phyloP scores from a whole-genome alignment of 2,113 vertebrate genomes.

The Mastomys coucha region DNA sequence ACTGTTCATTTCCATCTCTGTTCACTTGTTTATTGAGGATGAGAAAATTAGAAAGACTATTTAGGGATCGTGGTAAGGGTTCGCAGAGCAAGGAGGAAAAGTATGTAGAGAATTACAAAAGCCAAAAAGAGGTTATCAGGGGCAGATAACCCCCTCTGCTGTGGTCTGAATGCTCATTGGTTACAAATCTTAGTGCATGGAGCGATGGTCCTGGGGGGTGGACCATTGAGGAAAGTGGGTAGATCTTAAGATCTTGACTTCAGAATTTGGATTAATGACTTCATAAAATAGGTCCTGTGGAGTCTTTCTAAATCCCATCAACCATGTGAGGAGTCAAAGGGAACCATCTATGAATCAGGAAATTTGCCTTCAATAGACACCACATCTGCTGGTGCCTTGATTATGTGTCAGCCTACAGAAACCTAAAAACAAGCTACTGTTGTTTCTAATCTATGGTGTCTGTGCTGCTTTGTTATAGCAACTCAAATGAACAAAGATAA shows the following conservation, averaged over 20 bases:
- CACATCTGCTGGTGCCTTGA: background rate
- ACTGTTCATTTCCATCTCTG: background rate
- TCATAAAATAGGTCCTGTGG: background rate
- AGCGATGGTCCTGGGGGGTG: background rate
- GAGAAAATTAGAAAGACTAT: background rate
- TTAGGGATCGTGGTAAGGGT: background rate
- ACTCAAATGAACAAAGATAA: background rate
- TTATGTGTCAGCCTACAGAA: background rate
- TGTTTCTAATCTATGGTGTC: background rate
- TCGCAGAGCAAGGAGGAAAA: conserved; percentile 48
- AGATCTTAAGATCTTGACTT: background rate
- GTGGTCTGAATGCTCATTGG: background rate
- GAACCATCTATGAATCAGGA: background rate
- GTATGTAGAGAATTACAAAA: background rate
- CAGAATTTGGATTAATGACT: background rate
- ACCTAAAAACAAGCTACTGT: background rate
- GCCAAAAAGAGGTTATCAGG: background rate
- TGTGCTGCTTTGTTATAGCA: background rate
- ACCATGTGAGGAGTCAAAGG: background rate
- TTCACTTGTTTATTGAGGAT: background rate
- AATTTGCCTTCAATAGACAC: background rate
- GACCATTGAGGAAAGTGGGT: background rate
- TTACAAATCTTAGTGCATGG: background rate
- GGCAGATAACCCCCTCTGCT: background rate
- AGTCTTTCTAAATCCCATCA: background rate